Evolutionary conservation across 1,140 invertebrate genomes (phyloP).

Genomic region (Meteorus sp.): DNA sequence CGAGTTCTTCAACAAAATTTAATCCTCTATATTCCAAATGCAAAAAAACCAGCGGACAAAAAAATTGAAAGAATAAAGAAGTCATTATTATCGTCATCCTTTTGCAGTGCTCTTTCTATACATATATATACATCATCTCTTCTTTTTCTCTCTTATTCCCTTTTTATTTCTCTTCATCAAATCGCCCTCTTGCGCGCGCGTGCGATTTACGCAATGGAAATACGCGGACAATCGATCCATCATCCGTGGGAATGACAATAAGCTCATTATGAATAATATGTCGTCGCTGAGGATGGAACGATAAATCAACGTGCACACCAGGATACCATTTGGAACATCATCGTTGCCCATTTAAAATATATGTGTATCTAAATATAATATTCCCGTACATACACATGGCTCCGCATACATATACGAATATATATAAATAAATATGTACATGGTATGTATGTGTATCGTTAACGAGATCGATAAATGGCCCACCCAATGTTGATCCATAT

Average conservation of each 20-base stretch:
- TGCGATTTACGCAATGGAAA: not conserved
- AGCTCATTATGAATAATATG: conserved; percentile 24
- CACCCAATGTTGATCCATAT: conserved; percentile 5
- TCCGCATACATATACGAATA: not conserved
- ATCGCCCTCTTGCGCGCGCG: too few relatives aligned
- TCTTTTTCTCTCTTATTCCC: not conserved
- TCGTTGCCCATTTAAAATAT: conserved; percentile 1
- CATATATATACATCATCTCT: not conserved
- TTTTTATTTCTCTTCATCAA: not conserved
- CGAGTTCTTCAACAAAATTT: too few relatives aligned
- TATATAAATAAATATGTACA: not conserved
- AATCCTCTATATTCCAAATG: too few relatives aligned
- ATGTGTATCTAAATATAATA: too few relatives aligned
- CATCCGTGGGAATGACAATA: conserved; percentile 22
- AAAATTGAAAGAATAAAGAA: conserved; percentile 1
- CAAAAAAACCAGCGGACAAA: too few relatives aligned
- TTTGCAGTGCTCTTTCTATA: too few relatives aligned
- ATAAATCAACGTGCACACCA: conserved; percentile 14
- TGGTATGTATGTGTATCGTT: conserved; percentile 18
- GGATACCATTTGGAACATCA: not conserved
- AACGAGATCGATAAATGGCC: conserved; percentile 27
- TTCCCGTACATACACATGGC: not conserved
- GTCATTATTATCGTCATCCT: too few relatives aligned
- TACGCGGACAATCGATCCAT: conserved; percentile 21
- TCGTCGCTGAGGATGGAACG: conserved; percentile 19